Evolutionary conservation across 2,797 vertebrate genomes (phyloP), one percentile per base, ranked within the genome.

Genomic region (Helicolenus hilgendorfi): DNA sequence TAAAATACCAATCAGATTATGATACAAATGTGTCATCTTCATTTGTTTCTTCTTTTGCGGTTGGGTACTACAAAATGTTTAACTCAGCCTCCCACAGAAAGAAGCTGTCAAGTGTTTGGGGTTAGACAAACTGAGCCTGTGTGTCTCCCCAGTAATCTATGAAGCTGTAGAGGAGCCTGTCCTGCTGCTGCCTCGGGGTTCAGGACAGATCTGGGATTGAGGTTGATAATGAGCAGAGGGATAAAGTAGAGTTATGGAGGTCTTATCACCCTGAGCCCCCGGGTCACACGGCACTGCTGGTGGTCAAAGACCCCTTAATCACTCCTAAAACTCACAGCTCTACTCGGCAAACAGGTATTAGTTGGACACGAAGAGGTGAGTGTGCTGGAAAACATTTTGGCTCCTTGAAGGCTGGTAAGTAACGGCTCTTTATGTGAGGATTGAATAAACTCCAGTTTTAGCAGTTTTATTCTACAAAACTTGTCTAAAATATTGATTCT

Each of bases 181-280:
- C 73, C 78, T 64, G 80, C 84, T 84, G 72, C 83, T 75, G 91
- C 93, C 94, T 8, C 27, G 63, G 93, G 95, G 89, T 91, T 90
- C 80, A 65, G 85, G 64, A 83, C 86, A 88, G 94, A 93, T 89
- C 91, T 90, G 81, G 92, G 94, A 91, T 63, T 58, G 86, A 88
- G 90, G 87, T 83, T 96, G 95, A 96, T 96, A 96, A 97, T 96
- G 94, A 96, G 95, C 93, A 92, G 93, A 55, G 93, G 96, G 96
- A 96, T 96, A 91, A 96, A 95, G 94, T 93, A 94, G 96, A 96
- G 94, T 96, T 96, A 96, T 95, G 85, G 92, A 87, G 95, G 95
- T 97, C 96, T 97, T 97, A 96, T 96, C 96, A 94, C 96, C 92
- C 87, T 74, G 89, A 94, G 93, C 95, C 93, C 90, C 84, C 58